These are phyloP conservation scores for Leptinotarsa texana DNA, from an alignment of 1,140 invertebrate genomes.

Conservation along the genomic window DNA sequence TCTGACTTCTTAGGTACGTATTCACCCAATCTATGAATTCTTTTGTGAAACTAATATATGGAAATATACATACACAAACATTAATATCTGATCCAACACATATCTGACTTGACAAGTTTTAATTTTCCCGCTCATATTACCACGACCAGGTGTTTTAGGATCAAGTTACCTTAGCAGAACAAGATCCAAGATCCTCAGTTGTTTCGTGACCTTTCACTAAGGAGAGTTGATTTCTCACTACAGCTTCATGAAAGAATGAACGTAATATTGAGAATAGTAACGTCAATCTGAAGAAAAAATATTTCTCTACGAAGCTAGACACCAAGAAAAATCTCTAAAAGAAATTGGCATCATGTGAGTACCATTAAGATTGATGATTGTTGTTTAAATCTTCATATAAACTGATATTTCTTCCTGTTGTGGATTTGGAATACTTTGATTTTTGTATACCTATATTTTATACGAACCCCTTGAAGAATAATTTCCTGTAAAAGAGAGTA, in stretches of 20 bases:
- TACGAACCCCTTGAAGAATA: too few relatives aligned
- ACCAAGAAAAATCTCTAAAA: neutral
- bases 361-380: neutral
- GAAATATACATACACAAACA: neutral
- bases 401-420: too few relatives aligned
- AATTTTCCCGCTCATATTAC: conserved; percentile 31
- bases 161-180: conserved; percentile 32
- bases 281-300: neutral
- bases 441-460: too few relatives aligned
- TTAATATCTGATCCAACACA: neutral
- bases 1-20: neutral
- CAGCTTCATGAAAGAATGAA: conserved; percentile 8
- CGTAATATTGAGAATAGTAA: conserved; percentile 7
- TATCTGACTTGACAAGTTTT: conserved; percentile 8
- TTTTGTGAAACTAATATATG: neutral
- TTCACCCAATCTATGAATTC: too few relatives aligned
- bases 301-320: neutral
- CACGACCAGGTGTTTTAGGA: conserved; percentile 29
- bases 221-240: conserved; percentile 21
- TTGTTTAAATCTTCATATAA: neutral
- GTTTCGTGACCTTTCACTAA: conserved; percentile 31
- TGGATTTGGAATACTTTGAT: too few relatives aligned
- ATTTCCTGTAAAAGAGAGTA: too few relatives aligned
- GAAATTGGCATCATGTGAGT: conserved; percentile 8
- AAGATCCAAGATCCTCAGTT: conserved; percentile 27